Evolutionary conservation across 1,140 invertebrate species (phyloP).

Genomic region (Pseudomyrmex flavicornis): DNA sequence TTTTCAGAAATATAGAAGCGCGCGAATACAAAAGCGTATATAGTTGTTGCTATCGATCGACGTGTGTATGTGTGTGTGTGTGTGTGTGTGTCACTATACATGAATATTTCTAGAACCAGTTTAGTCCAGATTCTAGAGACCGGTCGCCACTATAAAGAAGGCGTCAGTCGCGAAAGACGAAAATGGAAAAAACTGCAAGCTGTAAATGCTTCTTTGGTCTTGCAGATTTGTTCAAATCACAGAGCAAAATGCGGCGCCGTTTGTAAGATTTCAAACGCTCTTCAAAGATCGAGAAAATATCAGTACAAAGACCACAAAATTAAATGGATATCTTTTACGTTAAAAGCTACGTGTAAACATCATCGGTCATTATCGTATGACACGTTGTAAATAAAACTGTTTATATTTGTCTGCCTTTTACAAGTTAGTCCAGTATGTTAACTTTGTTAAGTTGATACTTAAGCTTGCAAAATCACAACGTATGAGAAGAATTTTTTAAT

Average conservation of each 20-base stretch:
- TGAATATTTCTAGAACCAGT: constrained; percentile 23
- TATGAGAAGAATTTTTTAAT: not conserved
- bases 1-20: constrained; percentile 7
- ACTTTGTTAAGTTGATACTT: not conserved
- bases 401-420: too few relatives aligned
- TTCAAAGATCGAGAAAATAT: not conserved
- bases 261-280: not conserved
- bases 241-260: too few relatives aligned
- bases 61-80: not conserved
- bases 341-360: not conserved
- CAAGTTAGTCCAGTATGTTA: not conserved
- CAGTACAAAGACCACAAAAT: not conserved
- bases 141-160: constrained; percentile 20
- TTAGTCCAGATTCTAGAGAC: not conserved
- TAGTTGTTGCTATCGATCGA: constrained; percentile 10
- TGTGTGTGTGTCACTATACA: not conserved
- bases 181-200: constrained; percentile 51
- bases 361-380: too few relatives aligned
- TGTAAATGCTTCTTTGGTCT: not conserved
- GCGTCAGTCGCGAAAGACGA: not conserved
- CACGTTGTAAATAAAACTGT: not conserved
- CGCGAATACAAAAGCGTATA: constrained; percentile 21
- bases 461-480: not conserved
- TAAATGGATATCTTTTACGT: not conserved
- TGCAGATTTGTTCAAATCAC: not conserved